Conservation (phyloP, 2,113 vertebrate genomes). For the Pterocles burchelli region DNA sequence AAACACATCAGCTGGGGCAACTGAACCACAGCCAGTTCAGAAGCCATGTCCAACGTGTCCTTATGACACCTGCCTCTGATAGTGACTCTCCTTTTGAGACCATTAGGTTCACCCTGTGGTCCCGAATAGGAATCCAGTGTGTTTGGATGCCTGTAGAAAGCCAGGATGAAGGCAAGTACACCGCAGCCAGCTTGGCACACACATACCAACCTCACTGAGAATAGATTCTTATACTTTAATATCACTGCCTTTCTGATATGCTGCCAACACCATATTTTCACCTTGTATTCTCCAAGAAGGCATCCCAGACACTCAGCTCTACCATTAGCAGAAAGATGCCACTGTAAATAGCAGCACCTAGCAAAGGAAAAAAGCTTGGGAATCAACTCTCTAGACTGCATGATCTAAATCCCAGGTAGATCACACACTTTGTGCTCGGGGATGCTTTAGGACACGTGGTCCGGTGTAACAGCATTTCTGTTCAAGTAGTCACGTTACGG, state of each 20-base stretch:
- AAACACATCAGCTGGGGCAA: background rate
- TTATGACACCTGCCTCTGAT: background rate
- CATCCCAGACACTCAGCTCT: background rate
- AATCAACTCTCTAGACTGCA: background rate
- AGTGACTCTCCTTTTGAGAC: background rate
- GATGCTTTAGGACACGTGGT: background rate
- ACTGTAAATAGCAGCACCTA: background rate
- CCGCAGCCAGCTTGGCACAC: background rate
- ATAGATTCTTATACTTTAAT: background rate
- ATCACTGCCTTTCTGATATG: background rate
- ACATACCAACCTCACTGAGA: fast-evolving
- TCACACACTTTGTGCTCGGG: background rate
- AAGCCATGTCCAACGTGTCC: fast-evolving
- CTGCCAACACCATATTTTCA: background rate
- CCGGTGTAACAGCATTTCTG: background rate
- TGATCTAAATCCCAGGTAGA: background rate
- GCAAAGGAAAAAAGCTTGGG: background rate
- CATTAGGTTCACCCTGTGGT: background rate
- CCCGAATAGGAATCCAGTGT: background rate
- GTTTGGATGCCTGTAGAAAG: background rate
- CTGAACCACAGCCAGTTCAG: background rate
- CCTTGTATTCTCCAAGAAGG: background rate
- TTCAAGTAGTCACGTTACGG: background rate
- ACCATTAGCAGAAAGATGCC: background rate
- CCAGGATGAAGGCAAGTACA: background rate